A percentile compares a stretch with the other conserved stretches of the same genome.
Conservation (phyloP, 2,113 vertebrate species). For the Saimiri boliviensis region DNA sequence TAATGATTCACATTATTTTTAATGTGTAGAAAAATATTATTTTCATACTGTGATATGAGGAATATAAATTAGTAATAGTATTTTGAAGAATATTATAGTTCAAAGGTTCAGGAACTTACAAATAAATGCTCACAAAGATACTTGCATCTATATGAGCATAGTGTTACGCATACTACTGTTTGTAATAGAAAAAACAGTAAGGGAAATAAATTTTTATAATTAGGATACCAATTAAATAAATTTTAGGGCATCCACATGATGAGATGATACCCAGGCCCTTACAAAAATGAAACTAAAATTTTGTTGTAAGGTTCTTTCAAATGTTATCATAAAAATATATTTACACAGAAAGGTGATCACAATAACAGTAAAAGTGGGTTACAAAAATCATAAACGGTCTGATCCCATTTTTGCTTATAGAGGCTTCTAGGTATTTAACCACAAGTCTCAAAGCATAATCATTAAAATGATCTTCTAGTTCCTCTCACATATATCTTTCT, state of each 20-base stretch:
- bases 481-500: background rate
- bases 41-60: background rate
- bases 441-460: background rate
- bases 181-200: background rate
- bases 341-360: background rate
- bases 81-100: background rate
- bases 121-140: background rate
- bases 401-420: background rate
- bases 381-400: background rate
- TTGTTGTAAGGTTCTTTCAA: background rate
- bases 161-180: background rate
- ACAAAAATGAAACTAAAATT: background rate
- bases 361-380: background rate
- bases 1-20: background rate
- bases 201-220: background rate
- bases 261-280: background rate
- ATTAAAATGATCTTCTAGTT: background rate
- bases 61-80: background rate
- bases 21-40: background rate
- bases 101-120: background rate
- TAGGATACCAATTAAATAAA: background rate
- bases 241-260: background rate
- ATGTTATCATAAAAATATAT: background rate
- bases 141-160: background rate
- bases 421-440: background rate